These are phyloP conservation scores for Globicephala melas DNA, from an alignment of 2,113 vertebrate genomes.

Conservation along the genomic window DNA sequence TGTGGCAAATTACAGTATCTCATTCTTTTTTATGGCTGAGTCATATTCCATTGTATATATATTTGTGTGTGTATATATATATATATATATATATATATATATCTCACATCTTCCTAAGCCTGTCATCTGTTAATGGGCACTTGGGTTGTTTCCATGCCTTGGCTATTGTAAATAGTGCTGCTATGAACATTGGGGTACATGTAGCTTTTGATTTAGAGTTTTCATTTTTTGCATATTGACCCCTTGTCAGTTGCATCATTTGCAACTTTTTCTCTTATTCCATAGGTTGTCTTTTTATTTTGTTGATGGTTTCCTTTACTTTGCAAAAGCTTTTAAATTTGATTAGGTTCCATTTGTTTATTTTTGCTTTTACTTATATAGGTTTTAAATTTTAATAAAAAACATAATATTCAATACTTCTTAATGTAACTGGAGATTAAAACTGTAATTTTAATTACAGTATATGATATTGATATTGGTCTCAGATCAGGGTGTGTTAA, in stretches of 20 bases:
- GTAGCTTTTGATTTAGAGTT: background rate
- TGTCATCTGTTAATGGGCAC: background rate
- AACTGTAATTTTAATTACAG: background rate
- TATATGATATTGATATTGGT: background rate
- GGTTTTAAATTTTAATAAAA: slow-evolving; percentile 18
- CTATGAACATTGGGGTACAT: background rate
- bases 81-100: too few species aligned
- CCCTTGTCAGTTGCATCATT: background rate
- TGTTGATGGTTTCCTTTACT: background rate
- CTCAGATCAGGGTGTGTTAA: background rate
- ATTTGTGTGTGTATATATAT: background rate
- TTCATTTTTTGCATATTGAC: background rate
- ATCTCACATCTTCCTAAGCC: background rate
- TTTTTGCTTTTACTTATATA: background rate
- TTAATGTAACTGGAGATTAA: background rate
- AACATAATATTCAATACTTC: background rate
- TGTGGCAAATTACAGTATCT: background rate
- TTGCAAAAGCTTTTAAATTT: background rate
- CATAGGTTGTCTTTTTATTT: background rate
- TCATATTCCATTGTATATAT: background rate
- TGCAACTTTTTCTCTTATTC: background rate
- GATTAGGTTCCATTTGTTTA: background rate
- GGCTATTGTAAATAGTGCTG: background rate
- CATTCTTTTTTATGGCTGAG: background rate
- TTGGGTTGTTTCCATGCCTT: background rate